Evolutionary conservation across 1,140 invertebrate species (phyloP).

Genomic region (Saxidomus purpurata): DNA sequence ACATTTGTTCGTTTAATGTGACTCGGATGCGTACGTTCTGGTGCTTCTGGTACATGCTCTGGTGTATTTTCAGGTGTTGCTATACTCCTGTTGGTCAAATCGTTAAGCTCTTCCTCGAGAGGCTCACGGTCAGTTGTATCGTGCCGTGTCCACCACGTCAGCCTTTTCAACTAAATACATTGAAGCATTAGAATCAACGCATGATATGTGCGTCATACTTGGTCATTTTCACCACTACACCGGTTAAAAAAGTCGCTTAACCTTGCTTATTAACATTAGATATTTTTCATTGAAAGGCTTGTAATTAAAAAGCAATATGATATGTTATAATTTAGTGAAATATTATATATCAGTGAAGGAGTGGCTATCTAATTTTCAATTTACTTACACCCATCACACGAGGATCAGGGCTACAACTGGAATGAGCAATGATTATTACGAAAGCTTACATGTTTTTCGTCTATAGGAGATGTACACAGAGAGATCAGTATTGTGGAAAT

Average conservation of each 20-base stretch:
- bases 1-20: too few relatives aligned
- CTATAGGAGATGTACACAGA: constrained; percentile 77
- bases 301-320: too few relatives aligned
- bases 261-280: too few relatives aligned
- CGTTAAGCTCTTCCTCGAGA: constrained; percentile 71
- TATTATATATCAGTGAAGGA: too few relatives aligned
- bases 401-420: too few relatives aligned
- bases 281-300: too few relatives aligned
- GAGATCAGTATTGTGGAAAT: constrained; percentile 80
- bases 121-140: constrained; percentile 65
- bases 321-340: too few relatives aligned
- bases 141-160: constrained; percentile 79
- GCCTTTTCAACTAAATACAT: constrained; percentile 69
- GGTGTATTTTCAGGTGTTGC: neutral
- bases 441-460: constrained; percentile 82
- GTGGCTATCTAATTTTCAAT: too few relatives aligned
- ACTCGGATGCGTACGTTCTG: too few relatives aligned
- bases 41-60: neutral
- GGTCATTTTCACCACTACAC: neutral
- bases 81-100: constrained; percentile 55
- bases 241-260: neutral
- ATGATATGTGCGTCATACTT: too few relatives aligned
- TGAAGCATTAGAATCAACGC: neutral
- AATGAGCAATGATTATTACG: too few relatives aligned
- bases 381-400: too few relatives aligned